Conservation (phyloP, 2,113 vertebrate genomes). For the Pterocles orientalis region DNA sequence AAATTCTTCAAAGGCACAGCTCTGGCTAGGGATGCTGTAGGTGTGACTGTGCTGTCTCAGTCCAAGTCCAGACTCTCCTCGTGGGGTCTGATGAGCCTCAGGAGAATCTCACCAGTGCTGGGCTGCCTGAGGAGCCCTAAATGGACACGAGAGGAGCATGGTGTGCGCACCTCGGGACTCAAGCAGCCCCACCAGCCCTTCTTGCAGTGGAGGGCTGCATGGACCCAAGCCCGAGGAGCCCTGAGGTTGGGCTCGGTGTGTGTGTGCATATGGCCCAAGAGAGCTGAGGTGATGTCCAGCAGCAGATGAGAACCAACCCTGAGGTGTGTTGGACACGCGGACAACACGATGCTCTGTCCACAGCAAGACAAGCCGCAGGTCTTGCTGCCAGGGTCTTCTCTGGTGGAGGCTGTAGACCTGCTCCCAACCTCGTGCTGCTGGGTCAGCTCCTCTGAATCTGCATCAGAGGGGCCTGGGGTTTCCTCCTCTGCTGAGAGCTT, state of each 20-base stretch:
- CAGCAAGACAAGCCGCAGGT: background rate
- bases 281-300: background rate
- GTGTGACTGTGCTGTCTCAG: background rate
- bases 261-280: background rate
- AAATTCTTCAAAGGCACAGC: conserved; percentile 7
- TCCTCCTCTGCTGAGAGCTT: background rate
- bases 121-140: background rate
- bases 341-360: background rate
- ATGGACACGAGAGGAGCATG: background rate
- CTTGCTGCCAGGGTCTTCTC: background rate
- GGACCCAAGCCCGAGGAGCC: background rate
- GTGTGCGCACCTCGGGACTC: fast-evolving
- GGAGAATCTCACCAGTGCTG: background rate
- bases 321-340: background rate
- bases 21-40: background rate
- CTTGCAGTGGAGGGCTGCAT: background rate
- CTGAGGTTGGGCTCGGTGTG: fast-evolving
- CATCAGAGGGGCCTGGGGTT: background rate
- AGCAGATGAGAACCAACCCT: background rate
- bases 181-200: background rate
- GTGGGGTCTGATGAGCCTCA: background rate
- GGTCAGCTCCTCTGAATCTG: background rate
- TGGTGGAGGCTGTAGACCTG: background rate
- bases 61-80: background rate
- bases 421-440: background rate